phyloP scores from a whole-genome alignment of 1,140 invertebrate genomes.

The Drepana arcuata region DNA sequence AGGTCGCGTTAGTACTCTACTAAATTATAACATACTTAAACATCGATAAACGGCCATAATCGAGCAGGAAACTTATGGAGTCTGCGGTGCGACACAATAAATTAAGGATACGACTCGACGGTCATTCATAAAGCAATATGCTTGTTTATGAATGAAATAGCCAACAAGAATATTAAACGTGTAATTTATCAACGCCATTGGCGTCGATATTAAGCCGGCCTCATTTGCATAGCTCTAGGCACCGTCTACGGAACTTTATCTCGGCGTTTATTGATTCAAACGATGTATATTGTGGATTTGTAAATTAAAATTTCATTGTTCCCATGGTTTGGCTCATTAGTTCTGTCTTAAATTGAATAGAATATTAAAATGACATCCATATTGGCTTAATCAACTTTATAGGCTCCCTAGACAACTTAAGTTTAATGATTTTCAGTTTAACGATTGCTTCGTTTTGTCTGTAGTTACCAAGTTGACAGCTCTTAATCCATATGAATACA shows the following conservation, averaged over 20 bases:
- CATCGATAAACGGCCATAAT: conserved; percentile 59
- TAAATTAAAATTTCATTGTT: too few relatives aligned
- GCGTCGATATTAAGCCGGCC: conserved; percentile 35
- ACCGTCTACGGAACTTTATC: conserved; percentile 19
- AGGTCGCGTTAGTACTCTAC: conserved; percentile 40
- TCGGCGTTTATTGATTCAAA: conserved; percentile 33
- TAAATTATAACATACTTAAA: conserved; percentile 39
- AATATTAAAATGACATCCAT: too few relatives aligned
- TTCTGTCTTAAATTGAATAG: too few relatives aligned
- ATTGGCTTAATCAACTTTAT: too few relatives aligned
- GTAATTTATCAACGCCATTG: conserved; percentile 46
- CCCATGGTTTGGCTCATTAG: too few relatives aligned
- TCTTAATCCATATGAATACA: too few relatives aligned
- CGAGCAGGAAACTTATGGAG: conserved; percentile 54
- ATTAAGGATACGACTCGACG: conserved; percentile 43
- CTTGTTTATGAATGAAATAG: conserved; percentile 66
- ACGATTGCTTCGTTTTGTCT: too few relatives aligned
- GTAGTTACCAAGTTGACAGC: too few relatives aligned
- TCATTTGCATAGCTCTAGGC: conserved; percentile 51
- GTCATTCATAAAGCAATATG: conserved; percentile 59
- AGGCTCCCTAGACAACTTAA: too few relatives aligned
- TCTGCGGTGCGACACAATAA: conserved; percentile 47
- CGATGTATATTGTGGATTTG: conserved; percentile 44
- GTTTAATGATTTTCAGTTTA: too few relatives aligned
- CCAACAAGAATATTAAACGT: too few relatives aligned